Conservation (phyloP, 2,888 invertebrate species). For the Ennomos fuscantarius region DNA sequence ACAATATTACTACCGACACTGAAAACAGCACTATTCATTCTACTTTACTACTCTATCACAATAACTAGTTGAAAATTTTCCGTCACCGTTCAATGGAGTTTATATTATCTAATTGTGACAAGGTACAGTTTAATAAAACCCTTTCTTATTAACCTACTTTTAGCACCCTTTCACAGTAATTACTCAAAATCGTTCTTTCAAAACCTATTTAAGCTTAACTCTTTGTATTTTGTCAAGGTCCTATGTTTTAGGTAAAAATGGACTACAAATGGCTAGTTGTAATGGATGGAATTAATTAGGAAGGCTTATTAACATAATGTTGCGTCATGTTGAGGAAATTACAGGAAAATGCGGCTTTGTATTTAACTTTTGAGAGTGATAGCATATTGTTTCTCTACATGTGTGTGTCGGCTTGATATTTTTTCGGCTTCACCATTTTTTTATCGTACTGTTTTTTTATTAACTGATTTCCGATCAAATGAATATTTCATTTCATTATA, state of each 20-base stretch:
- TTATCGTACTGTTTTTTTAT: too few relatives aligned
- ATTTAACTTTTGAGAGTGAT: too few relatives aligned
- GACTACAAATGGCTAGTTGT: conserved; percentile 8
- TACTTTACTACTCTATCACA: background rate
- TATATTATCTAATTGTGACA: too few relatives aligned
- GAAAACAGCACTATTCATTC: background rate
- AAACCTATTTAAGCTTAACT: background rate
- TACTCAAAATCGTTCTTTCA: too few relatives aligned
- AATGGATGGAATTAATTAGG: conserved; percentile 23
- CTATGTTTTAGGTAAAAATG: background rate
- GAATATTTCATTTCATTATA: too few relatives aligned
- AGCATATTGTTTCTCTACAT: too few relatives aligned
- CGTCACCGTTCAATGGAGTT: background rate
- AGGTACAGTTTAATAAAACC: too few relatives aligned
- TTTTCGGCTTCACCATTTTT: too few relatives aligned
- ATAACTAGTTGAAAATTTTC: background rate
- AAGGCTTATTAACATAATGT: conserved; percentile 22
- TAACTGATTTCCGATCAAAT: too few relatives aligned
- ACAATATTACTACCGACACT: conserved; percentile 9
- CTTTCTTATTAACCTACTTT: too few relatives aligned
- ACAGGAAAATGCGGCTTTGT: background rate
- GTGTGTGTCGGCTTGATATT: too few relatives aligned
- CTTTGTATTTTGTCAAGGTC: background rate
- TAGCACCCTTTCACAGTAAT: too few relatives aligned
- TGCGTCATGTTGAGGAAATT: conserved; percentile 12